Evolutionary conservation across 2,888 invertebrate genomes (phyloP).

Genomic region (Trilocha varians): DNA sequence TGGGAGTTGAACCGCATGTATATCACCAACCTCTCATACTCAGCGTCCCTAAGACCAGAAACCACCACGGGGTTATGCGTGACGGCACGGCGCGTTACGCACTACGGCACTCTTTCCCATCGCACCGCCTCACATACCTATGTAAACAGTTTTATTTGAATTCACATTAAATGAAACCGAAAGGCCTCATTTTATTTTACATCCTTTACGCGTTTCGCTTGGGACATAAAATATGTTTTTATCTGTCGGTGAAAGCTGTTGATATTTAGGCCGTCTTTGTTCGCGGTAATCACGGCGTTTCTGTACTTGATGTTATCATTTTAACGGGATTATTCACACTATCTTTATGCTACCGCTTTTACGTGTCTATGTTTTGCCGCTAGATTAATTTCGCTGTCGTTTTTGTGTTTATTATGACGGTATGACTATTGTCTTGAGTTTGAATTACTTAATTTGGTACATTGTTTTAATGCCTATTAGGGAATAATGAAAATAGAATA

Average conservation of each 20-base stretch:
- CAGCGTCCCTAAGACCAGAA: no score
- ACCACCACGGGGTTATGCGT: no score
- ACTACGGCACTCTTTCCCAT: no score
- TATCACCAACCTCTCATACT: no score
- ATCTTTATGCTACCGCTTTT: not conserved
- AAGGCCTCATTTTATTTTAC: slow-evolving; percentile 2
- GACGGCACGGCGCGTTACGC: no score
- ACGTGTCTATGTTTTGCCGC: not conserved
- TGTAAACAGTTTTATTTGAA: no score
- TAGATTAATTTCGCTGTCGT: not conserved
- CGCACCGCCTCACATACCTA: no score
- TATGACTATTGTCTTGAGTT: no score
- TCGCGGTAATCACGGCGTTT: slow-evolving; percentile 28
- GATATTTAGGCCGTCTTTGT: slow-evolving; percentile 24
- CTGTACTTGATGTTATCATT: slow-evolving; percentile 22
- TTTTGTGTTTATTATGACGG: not conserved
- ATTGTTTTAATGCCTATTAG: no score
- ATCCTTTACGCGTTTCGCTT: slow-evolving; percentile 35
- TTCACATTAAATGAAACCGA: not conserved
- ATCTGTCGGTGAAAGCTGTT: slow-evolving; percentile 46
- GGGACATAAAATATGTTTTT: slow-evolving; percentile 32
- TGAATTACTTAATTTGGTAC: no score
- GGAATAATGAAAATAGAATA: no score
- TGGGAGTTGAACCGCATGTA: no score
- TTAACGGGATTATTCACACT: slow-evolving; percentile 29